Percentiles rank a stretch among this genome's conserved stretches.
Evolutionary conservation across 1,140 invertebrate genomes (phyloP).

Genomic region (Muscidifurax raptorellus): DNA sequence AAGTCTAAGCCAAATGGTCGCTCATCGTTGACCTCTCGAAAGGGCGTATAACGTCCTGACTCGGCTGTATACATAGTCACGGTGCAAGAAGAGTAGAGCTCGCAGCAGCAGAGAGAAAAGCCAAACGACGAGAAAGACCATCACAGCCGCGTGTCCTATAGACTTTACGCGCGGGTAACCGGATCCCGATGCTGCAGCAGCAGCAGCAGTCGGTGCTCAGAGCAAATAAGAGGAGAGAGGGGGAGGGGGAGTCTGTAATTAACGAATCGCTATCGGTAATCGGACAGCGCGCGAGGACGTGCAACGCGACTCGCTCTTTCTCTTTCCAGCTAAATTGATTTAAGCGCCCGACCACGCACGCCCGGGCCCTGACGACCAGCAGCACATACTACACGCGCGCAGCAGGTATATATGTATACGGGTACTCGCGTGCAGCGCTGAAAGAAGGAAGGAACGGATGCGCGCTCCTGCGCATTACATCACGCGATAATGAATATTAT

Average conservation of each 20-base stretch:
- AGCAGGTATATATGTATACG: no score
- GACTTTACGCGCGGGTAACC: not conserved
- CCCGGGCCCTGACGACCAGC: not conserved
- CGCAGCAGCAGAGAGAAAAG: not conserved
- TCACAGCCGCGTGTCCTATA: not conserved
- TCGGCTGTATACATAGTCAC: not conserved
- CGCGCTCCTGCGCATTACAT: not conserved
- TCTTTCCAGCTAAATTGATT: not conserved
- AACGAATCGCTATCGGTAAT: conserved; percentile 6
- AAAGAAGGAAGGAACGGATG: not conserved
- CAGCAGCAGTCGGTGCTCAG: not conserved
- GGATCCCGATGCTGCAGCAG: not conserved
- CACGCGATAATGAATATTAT: not conserved
- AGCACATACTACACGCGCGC: no score
- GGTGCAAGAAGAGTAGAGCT: not conserved
- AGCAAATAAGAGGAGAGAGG: not conserved
- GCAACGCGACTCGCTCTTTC: not conserved
- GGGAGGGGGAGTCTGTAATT: not conserved
- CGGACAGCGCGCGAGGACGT: not conserved
- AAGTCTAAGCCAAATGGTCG: not conserved
- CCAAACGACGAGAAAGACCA: not conserved
- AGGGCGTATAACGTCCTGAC: not conserved
- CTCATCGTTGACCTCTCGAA: not conserved
- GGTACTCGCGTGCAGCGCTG: not conserved
- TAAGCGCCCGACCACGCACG: not conserved